phyloP scores from a whole-genome alignment of 1,140 invertebrate species.

The Luehdorfia chinensis region DNA sequence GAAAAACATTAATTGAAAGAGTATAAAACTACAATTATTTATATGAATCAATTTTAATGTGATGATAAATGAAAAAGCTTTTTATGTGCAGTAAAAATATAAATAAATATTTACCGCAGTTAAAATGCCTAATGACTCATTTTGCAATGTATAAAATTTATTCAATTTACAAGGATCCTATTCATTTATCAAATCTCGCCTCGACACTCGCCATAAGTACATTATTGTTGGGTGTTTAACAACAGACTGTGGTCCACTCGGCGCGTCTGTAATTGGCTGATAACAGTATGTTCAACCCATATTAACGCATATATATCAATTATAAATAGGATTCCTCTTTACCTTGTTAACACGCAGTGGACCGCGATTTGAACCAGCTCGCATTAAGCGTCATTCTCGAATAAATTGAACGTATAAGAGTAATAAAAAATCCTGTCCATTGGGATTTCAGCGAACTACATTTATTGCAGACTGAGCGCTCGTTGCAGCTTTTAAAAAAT shows the following conservation, averaged over 20 bases:
- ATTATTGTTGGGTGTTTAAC: constrained; percentile 63
- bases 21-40: too few species aligned
- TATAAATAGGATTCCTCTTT: constrained; percentile 30
- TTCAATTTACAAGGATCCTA: constrained; percentile 57
- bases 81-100: too few species aligned
- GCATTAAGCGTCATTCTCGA: constrained; percentile 19
- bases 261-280: constrained; percentile 47
- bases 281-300: constrained; percentile 42
- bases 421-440: constrained; percentile 40
- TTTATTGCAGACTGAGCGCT: constrained; percentile 7
- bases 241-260: constrained; percentile 42
- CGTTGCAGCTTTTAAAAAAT: constrained; percentile 1
- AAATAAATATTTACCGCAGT: too few species aligned
- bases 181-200: constrained; percentile 61
- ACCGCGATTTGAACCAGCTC: constrained; percentile 20
- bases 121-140: too few species aligned
- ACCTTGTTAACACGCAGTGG: constrained; percentile 25
- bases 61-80: too few species aligned
- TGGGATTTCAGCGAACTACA: constrained; percentile 5
- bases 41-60: too few species aligned
- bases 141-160: constrained; percentile 26
- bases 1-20: too few species aligned
- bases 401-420: constrained; percentile 27
- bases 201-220: constrained; percentile 58
- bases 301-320: constrained; percentile 30